phyloP scores from a whole-genome alignment of 2,797 vertebrate species.

The Chromobotia macracanthus region DNA sequence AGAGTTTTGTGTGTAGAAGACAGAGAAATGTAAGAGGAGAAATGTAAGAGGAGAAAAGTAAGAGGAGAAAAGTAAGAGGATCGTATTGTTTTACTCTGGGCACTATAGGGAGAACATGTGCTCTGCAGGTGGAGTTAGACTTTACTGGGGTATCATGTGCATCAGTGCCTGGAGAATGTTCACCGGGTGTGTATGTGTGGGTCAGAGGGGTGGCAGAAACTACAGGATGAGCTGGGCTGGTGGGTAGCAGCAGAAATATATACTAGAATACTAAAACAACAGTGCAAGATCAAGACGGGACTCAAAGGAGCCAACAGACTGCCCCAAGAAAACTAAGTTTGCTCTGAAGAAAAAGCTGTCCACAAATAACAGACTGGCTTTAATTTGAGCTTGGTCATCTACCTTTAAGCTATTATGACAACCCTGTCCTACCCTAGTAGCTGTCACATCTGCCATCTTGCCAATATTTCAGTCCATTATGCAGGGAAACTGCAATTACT shows the following conservation, averaged over 20 bases:
- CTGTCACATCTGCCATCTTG: too few relatives aligned
- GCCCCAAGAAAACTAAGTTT: too few relatives aligned
- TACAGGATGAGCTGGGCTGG: constrained; percentile 63
- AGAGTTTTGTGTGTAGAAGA: constrained; percentile 16
- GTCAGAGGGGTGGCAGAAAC: constrained; percentile 67
- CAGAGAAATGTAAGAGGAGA: too few relatives aligned
- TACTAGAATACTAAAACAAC: constrained; percentile 78
- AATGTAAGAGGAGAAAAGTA: too few relatives aligned
- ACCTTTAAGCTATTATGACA: too few relatives aligned
- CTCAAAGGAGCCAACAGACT: constrained; percentile 63
- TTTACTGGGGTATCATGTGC: constrained; percentile 12
- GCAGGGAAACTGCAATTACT: too few relatives aligned
- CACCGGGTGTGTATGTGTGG: constrained; percentile 51
- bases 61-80: too few relatives aligned
- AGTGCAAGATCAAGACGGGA: constrained; percentile 63
- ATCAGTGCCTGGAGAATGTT: constrained; percentile 58
- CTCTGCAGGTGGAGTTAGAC: constrained; percentile 63
- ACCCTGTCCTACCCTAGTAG: too few relatives aligned
- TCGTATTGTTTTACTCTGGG: constrained; percentile 51
- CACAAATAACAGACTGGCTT: too few relatives aligned
- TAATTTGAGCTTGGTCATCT: too few relatives aligned
- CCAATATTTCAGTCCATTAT: too few relatives aligned
- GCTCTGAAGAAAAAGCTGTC: too few relatives aligned
- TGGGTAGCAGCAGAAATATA: constrained; percentile 66
- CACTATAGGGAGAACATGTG: constrained; percentile 54